Evolutionary conservation across 1,140 invertebrate species (phyloP).

Genomic region (Lasioglossum baleicum): DNA sequence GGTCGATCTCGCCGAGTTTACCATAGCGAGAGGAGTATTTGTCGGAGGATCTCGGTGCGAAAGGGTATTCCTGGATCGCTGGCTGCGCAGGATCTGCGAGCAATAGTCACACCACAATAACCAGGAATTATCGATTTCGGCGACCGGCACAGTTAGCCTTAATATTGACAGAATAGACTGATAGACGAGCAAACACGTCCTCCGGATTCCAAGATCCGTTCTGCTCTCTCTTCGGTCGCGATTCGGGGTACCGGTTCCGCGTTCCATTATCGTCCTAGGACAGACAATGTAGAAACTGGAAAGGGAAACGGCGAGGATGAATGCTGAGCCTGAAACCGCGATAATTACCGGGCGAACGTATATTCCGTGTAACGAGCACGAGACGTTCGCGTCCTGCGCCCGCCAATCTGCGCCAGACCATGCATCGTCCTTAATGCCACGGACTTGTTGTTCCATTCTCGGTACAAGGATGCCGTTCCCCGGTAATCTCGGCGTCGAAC

Average conservation of each 20-base stretch:
- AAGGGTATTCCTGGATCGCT: no score
- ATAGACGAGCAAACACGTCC: constrained; percentile 15
- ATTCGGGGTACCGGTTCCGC: neutral
- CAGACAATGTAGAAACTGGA: constrained; percentile 7
- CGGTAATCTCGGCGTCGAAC: neutral
- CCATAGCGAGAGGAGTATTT: no score
- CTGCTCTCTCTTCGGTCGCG: neutral
- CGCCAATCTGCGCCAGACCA: constrained; percentile 12
- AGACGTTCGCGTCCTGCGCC: constrained; percentile 3
- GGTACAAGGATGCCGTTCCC: neutral
- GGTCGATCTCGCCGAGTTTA: no score
- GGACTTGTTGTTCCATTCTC: constrained; percentile 1
- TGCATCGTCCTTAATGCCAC: constrained; percentile 14
- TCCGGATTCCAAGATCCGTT: constrained; percentile 18
- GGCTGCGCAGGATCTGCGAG: no score
- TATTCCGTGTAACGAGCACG: neutral
- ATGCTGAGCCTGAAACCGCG: constrained; percentile 19
- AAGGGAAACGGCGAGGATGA: neutral
- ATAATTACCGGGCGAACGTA: constrained; percentile 33
- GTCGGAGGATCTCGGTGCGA: no score
- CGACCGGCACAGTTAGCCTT: neutral
- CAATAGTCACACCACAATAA: no score
- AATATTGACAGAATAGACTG: constrained; percentile 18
- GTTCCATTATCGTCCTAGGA: constrained; percentile 25
- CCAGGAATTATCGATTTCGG: no score